A percentile compares a stretch with the other conserved stretches of the same genome.
Conservation (phyloP, 2,888 invertebrate genomes). For the Lomographa bimaculata region DNA sequence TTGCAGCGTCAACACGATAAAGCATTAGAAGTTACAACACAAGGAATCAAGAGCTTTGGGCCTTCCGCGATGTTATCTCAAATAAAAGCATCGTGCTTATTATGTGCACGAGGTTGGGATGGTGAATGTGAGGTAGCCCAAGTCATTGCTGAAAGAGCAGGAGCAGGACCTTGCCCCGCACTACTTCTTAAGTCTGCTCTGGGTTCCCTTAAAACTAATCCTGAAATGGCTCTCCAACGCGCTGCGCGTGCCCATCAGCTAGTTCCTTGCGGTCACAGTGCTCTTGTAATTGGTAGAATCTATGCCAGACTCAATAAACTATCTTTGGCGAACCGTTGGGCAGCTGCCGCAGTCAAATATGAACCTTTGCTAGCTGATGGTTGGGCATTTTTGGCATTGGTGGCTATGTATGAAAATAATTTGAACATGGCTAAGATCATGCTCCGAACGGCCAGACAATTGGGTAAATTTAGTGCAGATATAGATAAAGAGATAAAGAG, state of each 20-base stretch:
- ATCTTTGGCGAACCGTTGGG: conserved; percentile 66
- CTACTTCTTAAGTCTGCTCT: conserved; percentile 60
- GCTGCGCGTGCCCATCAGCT: conserved; percentile 67
- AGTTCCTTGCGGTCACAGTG: conserved; percentile 62
- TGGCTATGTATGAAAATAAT: conserved; percentile 59
- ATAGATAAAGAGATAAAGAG: conserved; percentile 56
- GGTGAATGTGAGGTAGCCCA: conserved; percentile 56
- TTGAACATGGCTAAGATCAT: conserved; percentile 58
- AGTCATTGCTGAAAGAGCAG: conserved; percentile 55
- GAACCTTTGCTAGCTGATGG: conserved; percentile 70
- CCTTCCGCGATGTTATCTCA: conserved; percentile 63
- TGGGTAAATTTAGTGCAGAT: conserved; percentile 58
- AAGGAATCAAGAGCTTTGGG: conserved; percentile 56
- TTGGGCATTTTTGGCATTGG: conserved; percentile 67
- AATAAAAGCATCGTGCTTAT: conserved; percentile 59
- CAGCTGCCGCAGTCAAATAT: conserved; percentile 59
- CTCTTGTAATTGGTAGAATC: conserved; percentile 60
- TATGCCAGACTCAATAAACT: conserved; percentile 53
- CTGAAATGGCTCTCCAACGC: conserved; percentile 58
- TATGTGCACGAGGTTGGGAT: conserved; percentile 58
- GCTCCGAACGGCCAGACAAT: conserved; percentile 67
- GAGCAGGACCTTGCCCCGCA: conserved; percentile 50
- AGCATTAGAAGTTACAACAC: conserved; percentile 50
- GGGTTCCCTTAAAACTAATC: conserved; percentile 43
- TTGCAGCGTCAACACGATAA: conserved; percentile 47